These are phyloP conservation scores for Caerostris extrusa DNA, from an alignment of 1,140 invertebrate species.

Conservation along the genomic window DNA sequence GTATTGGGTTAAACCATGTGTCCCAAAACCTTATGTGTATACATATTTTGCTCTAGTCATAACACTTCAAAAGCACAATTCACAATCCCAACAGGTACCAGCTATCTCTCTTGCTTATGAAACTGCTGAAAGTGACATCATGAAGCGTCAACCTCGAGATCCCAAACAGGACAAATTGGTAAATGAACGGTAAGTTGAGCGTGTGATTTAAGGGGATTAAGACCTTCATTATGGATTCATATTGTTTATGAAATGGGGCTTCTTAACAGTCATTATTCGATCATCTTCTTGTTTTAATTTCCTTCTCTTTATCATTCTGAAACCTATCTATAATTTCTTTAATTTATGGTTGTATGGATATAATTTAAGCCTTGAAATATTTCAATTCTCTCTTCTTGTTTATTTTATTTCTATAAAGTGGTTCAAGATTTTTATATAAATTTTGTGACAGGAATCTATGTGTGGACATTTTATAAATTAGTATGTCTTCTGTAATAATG, in stretches of 20 bases:
- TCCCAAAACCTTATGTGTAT: slow-evolving; percentile 20
- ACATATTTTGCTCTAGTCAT: slow-evolving; percentile 47
- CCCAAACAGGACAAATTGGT: slow-evolving; percentile 98
- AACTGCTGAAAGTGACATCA: slow-evolving; percentile 98
- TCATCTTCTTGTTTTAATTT: neutral
- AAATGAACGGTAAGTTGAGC: slow-evolving; percentile 94
- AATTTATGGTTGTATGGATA: neutral
- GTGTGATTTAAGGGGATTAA: neutral
- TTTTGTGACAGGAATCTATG: too few relatives aligned
- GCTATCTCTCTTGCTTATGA: slow-evolving; percentile 99
- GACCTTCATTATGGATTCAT: too few relatives aligned
- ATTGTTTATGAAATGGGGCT: too few relatives aligned
- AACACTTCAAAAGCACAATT: slow-evolving; percentile 63
- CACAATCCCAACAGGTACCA: slow-evolving; percentile 86
- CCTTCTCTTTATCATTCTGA: neutral
- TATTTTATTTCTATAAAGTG: too few relatives aligned
- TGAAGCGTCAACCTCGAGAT: slow-evolving; percentile 98
- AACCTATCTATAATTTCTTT: neutral
- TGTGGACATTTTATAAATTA: too few relatives aligned
- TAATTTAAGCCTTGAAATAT: too few relatives aligned
- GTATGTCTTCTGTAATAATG: too few relatives aligned
- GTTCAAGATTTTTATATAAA: too few relatives aligned
- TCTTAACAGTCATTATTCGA: too few relatives aligned
- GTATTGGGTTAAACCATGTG: slow-evolving; percentile 74
- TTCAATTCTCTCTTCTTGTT: too few relatives aligned